A percentile compares a stretch with the other conserved stretches of the same genome.
These are phyloP conservation scores for Tetragonisca angustula DNA, from an alignment of 2,888 invertebrate genomes.

Conservation along the genomic window DNA sequence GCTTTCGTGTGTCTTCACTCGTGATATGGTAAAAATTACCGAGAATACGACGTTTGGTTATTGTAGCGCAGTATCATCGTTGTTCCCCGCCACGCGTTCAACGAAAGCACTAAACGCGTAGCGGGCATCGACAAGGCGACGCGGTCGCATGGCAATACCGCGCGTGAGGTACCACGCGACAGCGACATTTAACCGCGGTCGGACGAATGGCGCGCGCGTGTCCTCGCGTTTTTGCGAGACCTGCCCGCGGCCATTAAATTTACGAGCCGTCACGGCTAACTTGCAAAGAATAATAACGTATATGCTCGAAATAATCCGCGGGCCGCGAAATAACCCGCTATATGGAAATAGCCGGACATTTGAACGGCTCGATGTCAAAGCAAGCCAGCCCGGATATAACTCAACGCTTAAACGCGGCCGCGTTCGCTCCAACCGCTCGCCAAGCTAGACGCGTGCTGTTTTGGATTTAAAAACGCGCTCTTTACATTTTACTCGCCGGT, in stretches of 20 bases:
- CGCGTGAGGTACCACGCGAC: conserved; percentile 10
- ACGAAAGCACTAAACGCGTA: not conserved
- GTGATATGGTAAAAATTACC: not conserved
- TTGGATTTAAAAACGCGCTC: conserved; percentile 37
- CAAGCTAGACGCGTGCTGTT: not conserved
- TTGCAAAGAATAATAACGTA: conserved; percentile 60
- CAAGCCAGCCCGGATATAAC: conserved; percentile 45
- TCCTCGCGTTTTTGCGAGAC: conserved; percentile 40
- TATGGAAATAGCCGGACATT: conserved; percentile 60
- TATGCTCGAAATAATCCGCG: conserved; percentile 59
- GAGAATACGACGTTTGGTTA: not conserved
- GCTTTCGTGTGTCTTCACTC: not conserved
- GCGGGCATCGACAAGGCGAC: not conserved
- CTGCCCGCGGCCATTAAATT: conserved; percentile 48
- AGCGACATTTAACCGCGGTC: conserved; percentile 40
- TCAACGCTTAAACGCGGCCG: conserved; percentile 48
- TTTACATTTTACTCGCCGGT: conserved; percentile 35
- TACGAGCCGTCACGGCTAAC: conserved; percentile 60
- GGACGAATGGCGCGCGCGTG: conserved; percentile 33
- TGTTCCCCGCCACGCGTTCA: not conserved
- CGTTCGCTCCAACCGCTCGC: conserved; percentile 10
- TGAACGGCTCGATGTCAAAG: conserved; percentile 59
- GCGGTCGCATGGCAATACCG: too few relatives aligned
- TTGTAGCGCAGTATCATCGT: not conserved
- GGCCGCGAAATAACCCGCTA: conserved; percentile 42